Evolutionary conservation across 2,113 vertebrate genomes (phyloP).

Genomic region (Danio rerio): DNA sequence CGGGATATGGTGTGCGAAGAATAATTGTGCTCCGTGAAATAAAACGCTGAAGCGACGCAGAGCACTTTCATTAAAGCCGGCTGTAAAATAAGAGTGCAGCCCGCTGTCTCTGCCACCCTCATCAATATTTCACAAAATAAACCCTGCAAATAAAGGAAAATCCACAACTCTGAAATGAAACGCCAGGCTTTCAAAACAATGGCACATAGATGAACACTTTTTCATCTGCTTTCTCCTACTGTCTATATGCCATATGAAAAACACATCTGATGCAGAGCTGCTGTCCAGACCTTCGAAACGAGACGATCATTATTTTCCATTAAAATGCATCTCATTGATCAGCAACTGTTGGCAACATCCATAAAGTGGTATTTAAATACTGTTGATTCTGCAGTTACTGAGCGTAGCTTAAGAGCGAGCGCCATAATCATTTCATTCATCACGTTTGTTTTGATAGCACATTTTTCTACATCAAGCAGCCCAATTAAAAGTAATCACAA

Average conservation of each 20-base stretch:
- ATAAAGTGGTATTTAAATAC: neutral
- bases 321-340: slow-evolving; percentile 17
- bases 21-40: slow-evolving; percentile 33
- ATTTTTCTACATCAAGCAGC: neutral
- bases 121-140: slow-evolving; percentile 40
- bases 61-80: slow-evolving; percentile 42
- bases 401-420: neutral
- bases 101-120: slow-evolving; percentile 1
- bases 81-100: slow-evolving; percentile 3
- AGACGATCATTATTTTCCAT: neutral
- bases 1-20: neutral
- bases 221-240: slow-evolving; percentile 5
- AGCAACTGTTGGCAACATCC: no score
- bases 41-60: slow-evolving; percentile 11
- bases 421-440: neutral
- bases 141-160: slow-evolving; percentile 14
- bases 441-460: neutral
- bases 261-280: neutral
- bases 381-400: slow-evolving; percentile 10
- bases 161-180: neutral
- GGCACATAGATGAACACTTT: neutral
- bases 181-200: slow-evolving; percentile 1
- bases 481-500: neutral
- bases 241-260: neutral
- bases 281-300: neutral